phyloP scores from a whole-genome alignment of 2,113 vertebrate species.

The Apaloderma vittatum region DNA sequence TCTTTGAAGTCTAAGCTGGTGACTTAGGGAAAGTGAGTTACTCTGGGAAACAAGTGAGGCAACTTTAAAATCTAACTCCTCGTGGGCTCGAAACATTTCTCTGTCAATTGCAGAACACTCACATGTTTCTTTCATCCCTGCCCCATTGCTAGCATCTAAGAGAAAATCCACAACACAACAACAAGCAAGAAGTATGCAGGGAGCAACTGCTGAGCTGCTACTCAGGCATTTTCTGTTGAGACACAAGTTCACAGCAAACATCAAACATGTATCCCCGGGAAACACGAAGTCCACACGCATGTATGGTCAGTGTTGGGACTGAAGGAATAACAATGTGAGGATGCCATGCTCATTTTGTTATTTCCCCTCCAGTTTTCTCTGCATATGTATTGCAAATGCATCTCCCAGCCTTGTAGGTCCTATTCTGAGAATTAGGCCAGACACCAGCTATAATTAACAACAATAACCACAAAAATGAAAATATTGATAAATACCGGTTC shows the following conservation, averaged over 20 bases:
- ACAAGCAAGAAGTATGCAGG: not conserved
- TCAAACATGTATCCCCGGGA: not conserved
- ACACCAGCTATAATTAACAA: not conserved
- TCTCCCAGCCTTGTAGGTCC: not conserved
- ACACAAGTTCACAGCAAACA: not conserved
- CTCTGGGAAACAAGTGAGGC: not conserved
- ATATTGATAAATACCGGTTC: not conserved
- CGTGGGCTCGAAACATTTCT: not conserved
- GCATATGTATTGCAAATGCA: not conserved
- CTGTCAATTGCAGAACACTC: not conserved
- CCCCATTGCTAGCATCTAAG: not conserved
- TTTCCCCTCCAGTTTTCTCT: not conserved
- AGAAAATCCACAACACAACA: not conserved
- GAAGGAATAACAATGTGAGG: not conserved
- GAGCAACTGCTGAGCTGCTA: not conserved
- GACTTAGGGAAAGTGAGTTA: not conserved
- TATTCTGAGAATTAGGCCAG: not conserved
- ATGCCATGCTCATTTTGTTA: not conserved
- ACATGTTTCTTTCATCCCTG: not conserved
- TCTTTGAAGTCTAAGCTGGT: not conserved
- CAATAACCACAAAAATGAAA: not conserved
- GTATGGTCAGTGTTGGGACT: not conserved
- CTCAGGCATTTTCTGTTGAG: not conserved
- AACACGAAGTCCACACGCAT: not conserved
- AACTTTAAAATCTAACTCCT: not conserved